phyloP scores from a whole-genome alignment of 2,113 vertebrate species.

The Regulus satrapa region DNA sequence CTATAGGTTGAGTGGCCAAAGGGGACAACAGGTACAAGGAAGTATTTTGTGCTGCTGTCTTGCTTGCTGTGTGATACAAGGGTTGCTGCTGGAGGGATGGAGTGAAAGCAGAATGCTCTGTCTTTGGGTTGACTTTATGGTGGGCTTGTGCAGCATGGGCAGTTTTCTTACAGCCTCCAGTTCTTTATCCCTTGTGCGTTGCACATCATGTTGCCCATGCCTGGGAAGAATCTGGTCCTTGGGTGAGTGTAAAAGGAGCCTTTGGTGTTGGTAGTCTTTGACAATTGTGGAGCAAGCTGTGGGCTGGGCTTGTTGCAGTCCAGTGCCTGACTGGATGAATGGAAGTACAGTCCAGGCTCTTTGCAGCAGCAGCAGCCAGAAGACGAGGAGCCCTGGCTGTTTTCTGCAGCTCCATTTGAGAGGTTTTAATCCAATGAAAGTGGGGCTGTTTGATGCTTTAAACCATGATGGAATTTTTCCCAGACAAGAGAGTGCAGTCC shows the following conservation, averaged over 20 bases:
- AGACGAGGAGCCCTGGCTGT: background rate
- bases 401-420: too few species aligned
- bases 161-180: background rate
- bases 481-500: too few species aligned
- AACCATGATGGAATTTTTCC: background rate
- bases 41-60: too few species aligned
- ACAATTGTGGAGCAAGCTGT: background rate
- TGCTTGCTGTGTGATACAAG: background rate
- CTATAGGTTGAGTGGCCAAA: background rate
- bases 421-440: background rate
- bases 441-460: background rate
- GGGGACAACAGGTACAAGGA: too few species aligned
- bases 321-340: background rate
- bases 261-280: accelerated
- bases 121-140: too few species aligned
- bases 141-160: background rate
- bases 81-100: background rate
- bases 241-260: background rate
- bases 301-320: background rate
- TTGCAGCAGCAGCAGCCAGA: background rate
- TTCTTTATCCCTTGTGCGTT: background rate
- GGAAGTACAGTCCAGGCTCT: too few species aligned
- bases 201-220: background rate
- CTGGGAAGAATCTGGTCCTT: background rate
- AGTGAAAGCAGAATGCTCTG: background rate